These are phyloP conservation scores for Apamea crenata DNA, from an alignment of 2,888 invertebrate species.

Conservation along the genomic window DNA sequence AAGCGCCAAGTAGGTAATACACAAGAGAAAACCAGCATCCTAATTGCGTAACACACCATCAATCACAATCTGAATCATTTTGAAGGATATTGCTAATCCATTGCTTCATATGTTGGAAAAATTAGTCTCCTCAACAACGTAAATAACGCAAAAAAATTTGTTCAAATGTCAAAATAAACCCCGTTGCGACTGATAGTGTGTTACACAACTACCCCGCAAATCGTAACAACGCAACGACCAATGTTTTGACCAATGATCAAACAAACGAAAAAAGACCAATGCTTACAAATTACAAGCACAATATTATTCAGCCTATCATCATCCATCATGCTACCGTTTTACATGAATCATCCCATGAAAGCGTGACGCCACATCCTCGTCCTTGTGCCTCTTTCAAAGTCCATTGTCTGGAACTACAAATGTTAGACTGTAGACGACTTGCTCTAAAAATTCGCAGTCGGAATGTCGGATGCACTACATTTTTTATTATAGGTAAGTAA, in stretches of 20 bases:
- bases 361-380: conserved; percentile 34
- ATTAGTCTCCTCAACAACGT: no score
- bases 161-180: no score
- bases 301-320: neutral
- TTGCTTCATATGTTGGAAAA: no score
- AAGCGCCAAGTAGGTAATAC: no score
- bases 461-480: conserved; percentile 27
- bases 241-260: neutral
- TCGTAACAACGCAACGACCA: neutral
- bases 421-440: conserved; percentile 44
- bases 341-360: conserved; percentile 33
- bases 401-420: conserved; percentile 54
- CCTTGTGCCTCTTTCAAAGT: conserved; percentile 52
- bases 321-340: conserved; percentile 5
- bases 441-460: conserved; percentile 26
- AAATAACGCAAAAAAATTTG: no score
- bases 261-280: neutral
- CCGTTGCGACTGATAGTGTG: no score
- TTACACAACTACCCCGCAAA: no score
- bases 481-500: conserved; percentile 12
- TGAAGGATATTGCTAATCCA: no score
- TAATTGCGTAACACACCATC: no score
- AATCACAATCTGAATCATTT: no score
- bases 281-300: neutral
- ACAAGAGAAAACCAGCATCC: neutral